Evolutionary conservation across 2,888 invertebrate genomes (phyloP).

Genomic region (Syrista parreyssii): DNA sequence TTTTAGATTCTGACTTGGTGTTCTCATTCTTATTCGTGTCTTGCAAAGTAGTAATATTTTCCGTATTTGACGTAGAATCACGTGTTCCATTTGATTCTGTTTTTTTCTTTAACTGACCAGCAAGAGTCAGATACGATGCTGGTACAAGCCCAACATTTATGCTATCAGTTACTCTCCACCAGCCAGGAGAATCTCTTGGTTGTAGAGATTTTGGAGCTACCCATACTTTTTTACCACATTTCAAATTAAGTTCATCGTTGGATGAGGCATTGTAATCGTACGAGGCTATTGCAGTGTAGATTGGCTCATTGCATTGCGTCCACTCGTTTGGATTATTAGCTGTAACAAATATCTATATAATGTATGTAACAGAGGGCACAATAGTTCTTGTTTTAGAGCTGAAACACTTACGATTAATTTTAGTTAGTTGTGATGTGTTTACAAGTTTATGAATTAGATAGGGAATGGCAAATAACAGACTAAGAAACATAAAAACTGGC

Average conservation of each 20-base stretch:
- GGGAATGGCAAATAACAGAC: constrained; percentile 89
- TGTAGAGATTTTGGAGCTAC: constrained; percentile 89
- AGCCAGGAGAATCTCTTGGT: constrained; percentile 68
- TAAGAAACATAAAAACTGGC: constrained; percentile 92
- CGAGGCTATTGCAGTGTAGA: constrained; percentile 74
- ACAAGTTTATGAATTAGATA: constrained; percentile 73
- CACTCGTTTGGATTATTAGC: constrained; percentile 77
- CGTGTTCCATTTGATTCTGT: neutral
- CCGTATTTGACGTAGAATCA: neutral
- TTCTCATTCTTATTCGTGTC: neutral
- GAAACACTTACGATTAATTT: constrained; percentile 44
- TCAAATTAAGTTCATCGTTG: constrained; percentile 82
- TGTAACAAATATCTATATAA: constrained; percentile 51
- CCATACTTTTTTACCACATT: constrained; percentile 79
- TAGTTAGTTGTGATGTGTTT: constrained; percentile 39
- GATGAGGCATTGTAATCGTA: constrained; percentile 81
- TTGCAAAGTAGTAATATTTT: neutral
- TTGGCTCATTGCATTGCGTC: constrained; percentile 70
- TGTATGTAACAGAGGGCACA: neutral
- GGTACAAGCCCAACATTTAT: constrained; percentile 57
- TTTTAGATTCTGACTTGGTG: no score
- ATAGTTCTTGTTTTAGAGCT: neutral
- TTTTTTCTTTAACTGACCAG: constrained; percentile 56
- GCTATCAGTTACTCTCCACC: constrained; percentile 58
- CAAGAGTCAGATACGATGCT: constrained; percentile 52